Percentiles rank a stretch among this genome's conserved stretches.
phyloP scores from a whole-genome alignment of 2,113 vertebrate species.

The Archilochus colubris region DNA sequence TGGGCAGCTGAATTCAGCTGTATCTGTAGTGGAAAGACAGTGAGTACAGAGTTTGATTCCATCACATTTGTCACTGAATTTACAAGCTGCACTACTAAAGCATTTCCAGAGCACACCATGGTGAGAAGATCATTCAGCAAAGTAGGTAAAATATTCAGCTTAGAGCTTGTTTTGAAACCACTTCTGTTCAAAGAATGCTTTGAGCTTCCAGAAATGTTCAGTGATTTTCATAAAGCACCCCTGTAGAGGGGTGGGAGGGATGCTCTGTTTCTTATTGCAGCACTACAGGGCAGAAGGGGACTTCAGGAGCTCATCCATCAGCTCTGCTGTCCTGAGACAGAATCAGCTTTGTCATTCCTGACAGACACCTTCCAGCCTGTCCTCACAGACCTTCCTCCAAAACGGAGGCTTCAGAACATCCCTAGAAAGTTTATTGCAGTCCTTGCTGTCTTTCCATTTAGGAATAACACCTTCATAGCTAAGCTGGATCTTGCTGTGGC shows the following conservation, averaged over 20 bases:
- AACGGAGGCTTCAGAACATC: background rate
- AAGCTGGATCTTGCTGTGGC: background rate
- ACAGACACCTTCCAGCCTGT: background rate
- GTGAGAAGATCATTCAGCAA: background rate
- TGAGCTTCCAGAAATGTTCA: background rate
- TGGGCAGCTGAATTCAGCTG: background rate
- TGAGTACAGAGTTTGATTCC: background rate
- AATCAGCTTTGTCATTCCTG: background rate
- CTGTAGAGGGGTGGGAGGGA: background rate
- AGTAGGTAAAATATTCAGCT: background rate
- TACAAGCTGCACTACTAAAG: background rate
- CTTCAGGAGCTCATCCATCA: background rate
- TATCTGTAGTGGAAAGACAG: background rate
- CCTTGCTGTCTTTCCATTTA: background rate
- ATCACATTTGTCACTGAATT: background rate
- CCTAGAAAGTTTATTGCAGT: background rate
- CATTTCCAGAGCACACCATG: background rate
- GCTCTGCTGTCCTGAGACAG: background rate
- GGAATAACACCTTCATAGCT: background rate
- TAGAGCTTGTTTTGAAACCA: constrained; percentile 16
- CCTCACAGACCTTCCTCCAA: background rate
- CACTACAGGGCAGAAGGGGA: background rate
- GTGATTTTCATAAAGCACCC: background rate
- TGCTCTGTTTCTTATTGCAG: background rate
- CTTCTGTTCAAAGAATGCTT: constrained; percentile 27